Conservation (phyloP, 2,888 invertebrate genomes). For the Asteroscopus sphinx region DNA sequence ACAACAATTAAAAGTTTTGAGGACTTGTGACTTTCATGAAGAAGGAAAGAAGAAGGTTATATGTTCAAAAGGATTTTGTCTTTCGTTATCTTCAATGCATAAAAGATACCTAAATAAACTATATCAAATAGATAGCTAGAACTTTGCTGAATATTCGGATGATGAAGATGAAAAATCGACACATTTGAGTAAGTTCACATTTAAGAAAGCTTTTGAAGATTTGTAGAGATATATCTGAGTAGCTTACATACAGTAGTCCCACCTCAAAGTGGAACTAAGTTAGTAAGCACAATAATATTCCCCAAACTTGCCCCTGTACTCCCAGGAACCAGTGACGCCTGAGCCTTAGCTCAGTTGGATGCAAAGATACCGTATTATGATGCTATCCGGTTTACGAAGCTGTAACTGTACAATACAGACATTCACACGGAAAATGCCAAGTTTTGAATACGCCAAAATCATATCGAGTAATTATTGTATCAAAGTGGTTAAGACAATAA, state of each 20-base stretch:
- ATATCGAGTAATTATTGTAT: neutral
- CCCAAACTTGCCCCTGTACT: neutral
- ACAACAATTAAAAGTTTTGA: neutral
- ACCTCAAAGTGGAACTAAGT: neutral
- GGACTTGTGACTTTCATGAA: neutral
- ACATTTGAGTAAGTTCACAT: neutral
- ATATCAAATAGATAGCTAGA: too few relatives aligned
- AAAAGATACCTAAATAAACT: too few relatives aligned
- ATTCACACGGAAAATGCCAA: slow-evolving; percentile 4
- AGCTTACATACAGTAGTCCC: neutral
- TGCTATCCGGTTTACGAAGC: slow-evolving; percentile 26
- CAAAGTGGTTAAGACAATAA: too few relatives aligned
- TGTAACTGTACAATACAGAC: slow-evolving; percentile 21
- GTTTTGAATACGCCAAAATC: slow-evolving; percentile 1
- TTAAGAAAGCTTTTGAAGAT: neutral
- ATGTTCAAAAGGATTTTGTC: neutral
- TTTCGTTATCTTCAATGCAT: too few relatives aligned
- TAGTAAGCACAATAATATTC: slow-evolving; percentile 1
- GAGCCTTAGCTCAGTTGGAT: neutral
- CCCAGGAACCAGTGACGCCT: neutral
- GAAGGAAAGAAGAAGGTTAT: neutral
- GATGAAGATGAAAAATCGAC: neutral
- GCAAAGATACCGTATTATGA: slow-evolving; percentile 31
- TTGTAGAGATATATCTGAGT: too few relatives aligned
- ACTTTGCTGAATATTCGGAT: too few relatives aligned